A percentile compares a stretch with the other conserved stretches of the same genome.
Evolutionary conservation across 2,113 vertebrate genomes (phyloP).

Genomic region (Thamnophis sirtalis): DNA sequence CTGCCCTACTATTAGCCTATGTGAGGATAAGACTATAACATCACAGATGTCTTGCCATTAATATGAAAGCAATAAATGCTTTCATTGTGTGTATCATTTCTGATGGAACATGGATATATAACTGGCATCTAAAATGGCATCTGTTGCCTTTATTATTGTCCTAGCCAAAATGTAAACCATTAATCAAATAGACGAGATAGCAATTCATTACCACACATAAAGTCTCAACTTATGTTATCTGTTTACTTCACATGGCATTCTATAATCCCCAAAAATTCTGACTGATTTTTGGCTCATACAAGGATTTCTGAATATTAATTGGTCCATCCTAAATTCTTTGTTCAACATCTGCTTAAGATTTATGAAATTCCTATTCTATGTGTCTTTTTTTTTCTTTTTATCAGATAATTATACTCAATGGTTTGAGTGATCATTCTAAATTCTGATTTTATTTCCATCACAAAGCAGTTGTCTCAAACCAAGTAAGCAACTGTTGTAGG

Average conservation of each 20-base stretch:
- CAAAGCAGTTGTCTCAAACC: neutral
- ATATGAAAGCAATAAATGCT: neutral
- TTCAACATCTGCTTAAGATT: neutral
- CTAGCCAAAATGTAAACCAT: neutral
- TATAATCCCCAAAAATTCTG: constrained; percentile 8
- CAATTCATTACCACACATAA: neutral
- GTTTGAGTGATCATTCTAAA: neutral
- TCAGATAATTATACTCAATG: neutral
- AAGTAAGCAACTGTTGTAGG: neutral
- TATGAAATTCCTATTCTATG: neutral
- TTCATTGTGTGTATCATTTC: neutral
- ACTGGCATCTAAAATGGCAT: neutral
- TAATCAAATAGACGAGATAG: neutral
- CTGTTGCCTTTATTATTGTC: neutral
- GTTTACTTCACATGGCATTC: neutral
- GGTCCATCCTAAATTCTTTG: neutral
- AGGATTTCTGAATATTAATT: constrained; percentile 46
- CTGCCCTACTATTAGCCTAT: neutral
- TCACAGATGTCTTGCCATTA: neutral
- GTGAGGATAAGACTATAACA: neutral
- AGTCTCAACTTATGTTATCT: neutral
- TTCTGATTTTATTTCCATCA: neutral
- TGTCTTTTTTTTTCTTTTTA: neutral
- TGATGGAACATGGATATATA: neutral
- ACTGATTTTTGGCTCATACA: constrained; percentile 24